These are phyloP conservation scores for Mactromeris polynyma DNA, from an alignment of 2,888 invertebrate genomes.

Conservation along the genomic window DNA sequence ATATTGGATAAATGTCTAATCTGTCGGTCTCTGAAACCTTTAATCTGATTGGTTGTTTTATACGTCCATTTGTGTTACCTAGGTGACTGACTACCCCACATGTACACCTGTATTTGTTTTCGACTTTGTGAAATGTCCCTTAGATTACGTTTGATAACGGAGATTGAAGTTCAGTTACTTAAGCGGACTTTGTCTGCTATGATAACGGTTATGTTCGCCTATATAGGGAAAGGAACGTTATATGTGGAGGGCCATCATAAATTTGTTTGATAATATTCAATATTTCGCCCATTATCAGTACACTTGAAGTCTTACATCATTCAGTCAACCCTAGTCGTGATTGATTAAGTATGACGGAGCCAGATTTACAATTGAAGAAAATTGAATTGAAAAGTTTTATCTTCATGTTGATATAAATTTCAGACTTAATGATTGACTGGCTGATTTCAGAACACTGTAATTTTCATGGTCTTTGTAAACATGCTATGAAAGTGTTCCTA, in stretches of 20 bases:
- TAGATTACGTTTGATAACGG: conserved; percentile 64
- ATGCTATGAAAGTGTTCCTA: conserved; percentile 4
- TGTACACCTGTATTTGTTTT: conserved; percentile 70
- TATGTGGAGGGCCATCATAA: conserved; percentile 57
- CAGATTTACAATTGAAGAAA: conserved; percentile 51
- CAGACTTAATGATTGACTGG: background rate
- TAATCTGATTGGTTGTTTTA: conserved; percentile 52
- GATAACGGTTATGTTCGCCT: conserved; percentile 47
- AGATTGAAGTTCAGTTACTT: conserved; percentile 67
- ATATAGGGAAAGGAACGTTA: conserved; percentile 31
- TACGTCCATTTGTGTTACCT: conserved; percentile 56
- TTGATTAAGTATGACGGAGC: conserved; percentile 29
- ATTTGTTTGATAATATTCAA: conserved; percentile 66
- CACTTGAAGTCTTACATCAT: conserved; percentile 63
- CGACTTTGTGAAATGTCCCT: conserved; percentile 68
- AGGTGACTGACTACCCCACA: conserved; percentile 49
- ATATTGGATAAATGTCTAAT: conserved; percentile 57
- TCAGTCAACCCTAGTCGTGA: conserved; percentile 45
- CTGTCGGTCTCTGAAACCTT: conserved; percentile 46
- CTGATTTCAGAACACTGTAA: background rate
- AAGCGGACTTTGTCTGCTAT: conserved; percentile 58
- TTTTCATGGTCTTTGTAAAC: background rate
- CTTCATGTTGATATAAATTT: background rate
- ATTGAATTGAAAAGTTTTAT: conserved; percentile 25
- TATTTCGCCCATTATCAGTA: conserved; percentile 64